Evolutionary conservation across 2,888 invertebrate genomes (phyloP).

Genomic region (Coecobrya sp.): DNA sequence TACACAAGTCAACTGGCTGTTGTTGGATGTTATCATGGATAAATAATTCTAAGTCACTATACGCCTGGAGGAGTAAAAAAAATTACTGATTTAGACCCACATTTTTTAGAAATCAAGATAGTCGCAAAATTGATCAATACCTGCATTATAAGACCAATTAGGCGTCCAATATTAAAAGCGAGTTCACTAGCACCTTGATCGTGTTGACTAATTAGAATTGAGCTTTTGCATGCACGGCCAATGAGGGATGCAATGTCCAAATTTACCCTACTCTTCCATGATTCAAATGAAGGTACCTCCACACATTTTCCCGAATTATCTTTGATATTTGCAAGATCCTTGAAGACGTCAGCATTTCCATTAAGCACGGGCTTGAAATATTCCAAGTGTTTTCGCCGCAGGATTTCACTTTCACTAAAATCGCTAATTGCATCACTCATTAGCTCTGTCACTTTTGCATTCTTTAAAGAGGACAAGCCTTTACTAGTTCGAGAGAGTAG

Average conservation of each 20-base stretch:
- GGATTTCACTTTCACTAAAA: conserved; percentile 85
- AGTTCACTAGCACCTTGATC: conserved; percentile 80
- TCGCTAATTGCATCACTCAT: conserved; percentile 85
- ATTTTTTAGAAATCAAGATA: too few relatives aligned
- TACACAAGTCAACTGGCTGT: conserved; percentile 71
- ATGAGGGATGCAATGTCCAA: conserved; percentile 82
- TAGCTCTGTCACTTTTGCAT: conserved; percentile 83
- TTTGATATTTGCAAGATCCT: conserved; percentile 30
- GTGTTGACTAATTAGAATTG: conserved; percentile 78
- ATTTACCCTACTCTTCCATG: conserved; percentile 81
- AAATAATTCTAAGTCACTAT: conserved; percentile 67
- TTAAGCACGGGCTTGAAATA: conserved; percentile 19
- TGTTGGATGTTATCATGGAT: conserved; percentile 24
- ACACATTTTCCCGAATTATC: conserved; percentile 19
- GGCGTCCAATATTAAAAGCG: conserved; percentile 81
- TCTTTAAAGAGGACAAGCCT: conserved; percentile 78
- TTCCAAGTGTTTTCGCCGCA: conserved; percentile 56
- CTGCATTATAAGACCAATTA: conserved; percentile 83
- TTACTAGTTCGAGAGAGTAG: conserved; percentile 83
- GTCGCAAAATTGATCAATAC: too few relatives aligned
- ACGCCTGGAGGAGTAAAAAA: conserved; percentile 64
- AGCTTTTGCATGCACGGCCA: conserved; percentile 82
- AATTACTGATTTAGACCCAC: conserved; percentile 5
- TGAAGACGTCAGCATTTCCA: conserved; percentile 39
- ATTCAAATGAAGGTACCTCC: conserved; percentile 64